Evolutionary conservation across 2,888 invertebrate genomes (phyloP).

Genomic region (Drosophila meridiana): DNA sequence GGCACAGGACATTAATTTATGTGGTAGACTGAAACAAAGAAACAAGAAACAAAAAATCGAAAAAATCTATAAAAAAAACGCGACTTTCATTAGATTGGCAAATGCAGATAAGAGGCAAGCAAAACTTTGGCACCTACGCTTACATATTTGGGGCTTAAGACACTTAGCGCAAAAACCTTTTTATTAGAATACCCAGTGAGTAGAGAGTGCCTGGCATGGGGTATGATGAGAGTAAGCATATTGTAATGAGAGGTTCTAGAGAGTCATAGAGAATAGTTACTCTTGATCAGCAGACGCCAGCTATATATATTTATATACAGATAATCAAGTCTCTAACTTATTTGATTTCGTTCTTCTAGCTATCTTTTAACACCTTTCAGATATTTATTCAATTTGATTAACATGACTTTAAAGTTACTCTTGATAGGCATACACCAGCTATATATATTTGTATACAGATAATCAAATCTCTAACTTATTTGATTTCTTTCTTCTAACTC

Average conservation of each 20-base stretch:
- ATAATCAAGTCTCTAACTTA: not conserved
- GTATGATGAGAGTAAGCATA: not conserved
- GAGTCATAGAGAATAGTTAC: no score
- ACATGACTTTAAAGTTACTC: not conserved
- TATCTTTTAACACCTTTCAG: not conserved
- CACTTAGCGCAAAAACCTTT: conserved; percentile 60
- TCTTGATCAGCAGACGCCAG: no score
- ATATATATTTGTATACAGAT: no score
- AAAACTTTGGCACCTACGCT: conserved; percentile 9
- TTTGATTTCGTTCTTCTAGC: not conserved
- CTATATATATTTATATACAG: no score
- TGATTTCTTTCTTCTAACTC: not conserved
- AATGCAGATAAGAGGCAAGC: conserved; percentile 30
- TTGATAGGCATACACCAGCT: not conserved
- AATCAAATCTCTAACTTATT: not conserved
- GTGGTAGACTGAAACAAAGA: conserved; percentile 42
- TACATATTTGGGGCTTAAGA: conserved; percentile 48
- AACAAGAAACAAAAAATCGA: not conserved
- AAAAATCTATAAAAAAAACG: not conserved
- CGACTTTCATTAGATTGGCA: conserved; percentile 44
- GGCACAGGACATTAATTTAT: conserved; percentile 67
- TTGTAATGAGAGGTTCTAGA: no score
- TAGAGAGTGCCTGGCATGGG: not conserved
- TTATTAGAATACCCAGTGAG: conserved; percentile 11
- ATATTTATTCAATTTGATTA: not conserved